Percentiles rank a stretch among this genome's conserved stretches.
Evolutionary conservation across 2,888 invertebrate species (phyloP).

Genomic region (Ganaspis brasiliensis): DNA sequence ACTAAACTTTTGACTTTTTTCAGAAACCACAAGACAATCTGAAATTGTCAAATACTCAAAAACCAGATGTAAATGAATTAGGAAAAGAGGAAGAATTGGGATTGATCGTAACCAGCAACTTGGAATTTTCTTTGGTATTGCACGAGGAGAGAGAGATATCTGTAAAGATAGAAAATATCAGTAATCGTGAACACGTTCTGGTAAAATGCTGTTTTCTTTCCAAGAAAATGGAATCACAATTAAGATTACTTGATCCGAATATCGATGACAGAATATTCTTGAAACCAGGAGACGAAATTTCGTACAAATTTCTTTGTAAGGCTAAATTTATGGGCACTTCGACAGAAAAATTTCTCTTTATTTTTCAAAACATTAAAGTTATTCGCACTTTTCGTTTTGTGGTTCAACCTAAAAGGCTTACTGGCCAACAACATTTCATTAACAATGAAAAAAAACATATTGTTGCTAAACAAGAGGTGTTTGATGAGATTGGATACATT

Average conservation of each 20-base stretch:
- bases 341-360: slow-evolving; percentile 84
- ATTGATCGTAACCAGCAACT: slow-evolving; percentile 80
- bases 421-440: neutral
- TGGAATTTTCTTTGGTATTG: slow-evolving; percentile 79
- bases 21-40: slow-evolving; percentile 3
- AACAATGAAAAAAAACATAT: slow-evolving; percentile 39
- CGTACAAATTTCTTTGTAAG: slow-evolving; percentile 82
- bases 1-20: slow-evolving; percentile 17
- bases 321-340: slow-evolving; percentile 84
- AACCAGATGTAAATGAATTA: slow-evolving; percentile 63
- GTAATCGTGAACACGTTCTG: slow-evolving; percentile 79
- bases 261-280: slow-evolving; percentile 77
- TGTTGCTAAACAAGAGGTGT: slow-evolving; percentile 45
- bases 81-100: slow-evolving; percentile 78
- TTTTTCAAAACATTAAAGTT: slow-evolving; percentile 84
- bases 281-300: slow-evolving; percentile 79
- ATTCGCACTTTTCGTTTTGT: slow-evolving; percentile 83
- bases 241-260: slow-evolving; percentile 80
- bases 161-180: slow-evolving; percentile 81
- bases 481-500: slow-evolving; percentile 68
- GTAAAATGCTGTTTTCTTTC: slow-evolving; percentile 82
- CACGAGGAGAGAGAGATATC: slow-evolving; percentile 79
- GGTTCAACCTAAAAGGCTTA: slow-evolving; percentile 74
- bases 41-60: neutral
- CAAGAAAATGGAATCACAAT: slow-evolving; percentile 82